A percentile compares a stretch with the other conserved stretches of the same genome.
phyloP scores from a whole-genome alignment of 2,113 vertebrate species.

The Casuarius casuarius region DNA sequence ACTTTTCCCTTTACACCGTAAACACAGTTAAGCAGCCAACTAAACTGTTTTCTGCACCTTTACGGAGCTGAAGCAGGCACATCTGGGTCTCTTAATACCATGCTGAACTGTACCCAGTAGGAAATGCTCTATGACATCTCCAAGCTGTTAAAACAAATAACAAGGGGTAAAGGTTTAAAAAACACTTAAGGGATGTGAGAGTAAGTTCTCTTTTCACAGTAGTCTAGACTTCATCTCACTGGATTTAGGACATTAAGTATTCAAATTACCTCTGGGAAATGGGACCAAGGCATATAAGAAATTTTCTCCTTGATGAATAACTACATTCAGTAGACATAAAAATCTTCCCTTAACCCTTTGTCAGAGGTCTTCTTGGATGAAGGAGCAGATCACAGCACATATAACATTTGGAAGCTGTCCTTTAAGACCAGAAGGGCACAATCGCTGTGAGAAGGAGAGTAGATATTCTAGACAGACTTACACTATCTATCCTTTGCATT shows the following conservation, averaged over 20 bases:
- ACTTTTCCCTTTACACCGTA: background rate
- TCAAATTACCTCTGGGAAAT: background rate
- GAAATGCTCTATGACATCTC: background rate
- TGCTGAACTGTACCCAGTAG: background rate
- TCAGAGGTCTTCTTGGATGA: background rate
- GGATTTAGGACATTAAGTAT: background rate
- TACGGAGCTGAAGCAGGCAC: background rate
- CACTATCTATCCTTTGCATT: background rate
- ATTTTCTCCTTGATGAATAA: background rate
- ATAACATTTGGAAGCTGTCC: background rate
- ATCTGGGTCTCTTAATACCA: background rate
- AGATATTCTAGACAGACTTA: background rate
- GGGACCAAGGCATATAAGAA: background rate
- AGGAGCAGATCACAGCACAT: background rate
- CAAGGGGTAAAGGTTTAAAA: background rate
- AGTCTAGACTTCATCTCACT: background rate
- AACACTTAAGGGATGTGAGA: background rate
- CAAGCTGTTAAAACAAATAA: background rate
- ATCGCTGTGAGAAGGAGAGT: background rate
- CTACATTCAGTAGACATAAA: background rate
- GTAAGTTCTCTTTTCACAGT: background rate
- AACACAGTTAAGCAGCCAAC: background rate
- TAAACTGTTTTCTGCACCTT: background rate
- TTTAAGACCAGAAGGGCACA: background rate
- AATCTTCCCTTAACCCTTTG: background rate